Conservation (phyloP, 2,797 vertebrate species). For the Helarctos malayanus region DNA sequence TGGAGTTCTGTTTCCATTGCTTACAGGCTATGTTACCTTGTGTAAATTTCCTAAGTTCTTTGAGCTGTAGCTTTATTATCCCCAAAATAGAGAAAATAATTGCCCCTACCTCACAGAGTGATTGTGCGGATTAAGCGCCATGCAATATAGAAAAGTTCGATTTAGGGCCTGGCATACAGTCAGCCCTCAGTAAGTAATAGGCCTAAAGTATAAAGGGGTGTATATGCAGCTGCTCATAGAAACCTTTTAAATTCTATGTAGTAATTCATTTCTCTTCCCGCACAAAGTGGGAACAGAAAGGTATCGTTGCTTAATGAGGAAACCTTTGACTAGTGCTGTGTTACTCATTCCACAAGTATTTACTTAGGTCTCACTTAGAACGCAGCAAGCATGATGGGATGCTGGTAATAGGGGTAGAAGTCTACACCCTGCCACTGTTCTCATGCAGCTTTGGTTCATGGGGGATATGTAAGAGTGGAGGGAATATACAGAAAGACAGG, state of each 20-base stretch:
- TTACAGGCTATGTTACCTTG: not conserved
- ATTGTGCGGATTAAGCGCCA: constrained; percentile 40
- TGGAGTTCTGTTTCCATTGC: not conserved
- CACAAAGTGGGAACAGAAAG: not conserved
- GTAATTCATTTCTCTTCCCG: not conserved
- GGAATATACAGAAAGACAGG: not conserved
- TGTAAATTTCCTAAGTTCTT: not conserved
- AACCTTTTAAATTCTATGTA: constrained; percentile 39
- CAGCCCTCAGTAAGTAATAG: constrained; percentile 2
- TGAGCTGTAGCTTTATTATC: not conserved
- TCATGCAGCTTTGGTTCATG: not conserved
- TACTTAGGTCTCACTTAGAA: not conserved
- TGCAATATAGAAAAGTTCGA: not conserved
- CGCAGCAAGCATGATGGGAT: not conserved
- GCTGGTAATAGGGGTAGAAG: not conserved
- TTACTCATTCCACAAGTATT: not conserved
- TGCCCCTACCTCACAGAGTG: not conserved
- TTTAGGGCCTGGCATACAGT: not conserved
- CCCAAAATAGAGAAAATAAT: constrained; percentile 46
- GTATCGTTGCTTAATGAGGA: constrained; percentile 24
- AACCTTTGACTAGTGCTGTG: not conserved
- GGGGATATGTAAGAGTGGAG: not conserved
- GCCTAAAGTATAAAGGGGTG: not conserved
- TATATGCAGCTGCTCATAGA: not conserved
- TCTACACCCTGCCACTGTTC: not conserved